Evolutionary conservation across 2,113 vertebrate species (phyloP).

Genomic region (Apeltes quadracus): DNA sequence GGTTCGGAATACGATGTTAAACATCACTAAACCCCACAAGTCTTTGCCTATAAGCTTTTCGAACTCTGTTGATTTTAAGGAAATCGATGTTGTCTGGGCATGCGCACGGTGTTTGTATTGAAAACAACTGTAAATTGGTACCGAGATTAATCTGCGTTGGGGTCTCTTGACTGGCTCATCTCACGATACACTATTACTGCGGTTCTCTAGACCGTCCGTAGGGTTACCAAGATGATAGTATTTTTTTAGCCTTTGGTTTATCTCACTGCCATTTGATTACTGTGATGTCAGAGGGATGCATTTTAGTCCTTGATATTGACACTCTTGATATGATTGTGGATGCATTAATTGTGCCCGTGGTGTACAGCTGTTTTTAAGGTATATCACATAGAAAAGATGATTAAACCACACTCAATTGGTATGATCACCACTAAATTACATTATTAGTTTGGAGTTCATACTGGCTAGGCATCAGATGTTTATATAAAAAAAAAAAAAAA

Average conservation of each 20-base stretch:
- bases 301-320: neutral
- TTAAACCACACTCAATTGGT: neutral
- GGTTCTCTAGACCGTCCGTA: neutral
- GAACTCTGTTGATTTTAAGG: neutral
- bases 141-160: neutral
- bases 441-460: neutral
- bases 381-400: neutral
- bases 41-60: neutral
- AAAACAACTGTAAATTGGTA: neutral
- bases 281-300: neutral
- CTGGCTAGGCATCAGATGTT: neutral
- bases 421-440: neutral
- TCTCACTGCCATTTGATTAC: neutral
- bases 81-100: neutral
- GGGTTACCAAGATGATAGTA: neutral
- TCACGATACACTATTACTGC: neutral
- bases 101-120: neutral
- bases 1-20: neutral
- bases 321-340: neutral
- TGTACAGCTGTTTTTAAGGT: neutral
- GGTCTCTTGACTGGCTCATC: neutral
- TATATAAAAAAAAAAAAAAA: too few relatives aligned
- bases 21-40: neutral
- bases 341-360: neutral
- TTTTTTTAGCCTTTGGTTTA: constrained; percentile 5